Evolutionary conservation across 2,113 vertebrate genomes (phyloP), one percentile per base, ranked within the genome.

Genomic region (Galemys pyrenaicus): DNA sequence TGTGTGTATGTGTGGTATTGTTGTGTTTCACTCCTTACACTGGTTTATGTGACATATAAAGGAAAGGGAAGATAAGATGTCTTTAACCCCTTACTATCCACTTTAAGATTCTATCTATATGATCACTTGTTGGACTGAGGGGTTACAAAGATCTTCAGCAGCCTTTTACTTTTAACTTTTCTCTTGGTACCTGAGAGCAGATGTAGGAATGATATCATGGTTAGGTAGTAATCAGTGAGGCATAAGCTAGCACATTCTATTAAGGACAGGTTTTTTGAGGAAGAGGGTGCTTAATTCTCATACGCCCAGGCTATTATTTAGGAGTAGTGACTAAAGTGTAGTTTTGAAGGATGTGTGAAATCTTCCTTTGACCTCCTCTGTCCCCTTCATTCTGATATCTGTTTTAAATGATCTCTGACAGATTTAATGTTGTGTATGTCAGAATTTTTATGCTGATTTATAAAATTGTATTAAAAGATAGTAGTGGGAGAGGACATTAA

Each of bases 41-140:
- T 74, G 80, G 46, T 84, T 94, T 93, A 84, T 16, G 4, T 86
- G 93, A 86, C 81, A 62, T 96, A 35, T 41, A 39, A 88, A 91
- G 90, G 77, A 70, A 92, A 95, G 73, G 41, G 32, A 83, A 92
- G 78, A 5, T 16, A 41, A 60, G 1, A 75, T 73, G 19, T 44
- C 80, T 54, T 95, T 94, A 12, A 74, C 62, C 77, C 46, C 51
- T 65, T 85, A 30, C 17, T 41, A 58, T 39, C 15, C 74, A 6
- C 37, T 56, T 88, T 24, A 68, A 41, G 9, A 39, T 24, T 80
- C 78, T 22, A 13, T 12, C 77, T 74, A 0, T 84, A 7, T 37
- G 9, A n/a, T 67, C 78, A 41, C 39, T 73, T 86, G 26, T 20
- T 86, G 37, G n/a, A 84, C 51, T 81, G 6, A 32, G 49, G 6